A percentile compares a stretch with the other conserved stretches of the same genome.
Evolutionary conservation across 2,888 invertebrate genomes (phyloP).

Genomic region (Caradrina clavipalpis): DNA sequence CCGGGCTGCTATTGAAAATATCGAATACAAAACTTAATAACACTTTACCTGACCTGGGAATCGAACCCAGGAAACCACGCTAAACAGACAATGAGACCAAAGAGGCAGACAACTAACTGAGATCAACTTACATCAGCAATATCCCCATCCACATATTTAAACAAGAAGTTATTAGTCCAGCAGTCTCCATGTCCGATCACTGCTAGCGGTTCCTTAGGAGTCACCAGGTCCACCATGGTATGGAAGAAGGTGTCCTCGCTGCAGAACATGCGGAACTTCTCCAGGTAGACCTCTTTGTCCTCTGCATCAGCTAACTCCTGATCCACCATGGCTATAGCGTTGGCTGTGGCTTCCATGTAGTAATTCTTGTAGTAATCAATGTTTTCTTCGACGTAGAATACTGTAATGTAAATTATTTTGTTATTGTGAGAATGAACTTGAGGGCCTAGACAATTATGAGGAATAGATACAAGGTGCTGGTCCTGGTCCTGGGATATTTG

Average conservation of each 20-base stretch:
- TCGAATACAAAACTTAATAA: too few species aligned
- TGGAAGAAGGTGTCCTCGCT: constrained; percentile 92
- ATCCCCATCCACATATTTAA: constrained; percentile 90
- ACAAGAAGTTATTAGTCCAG: constrained; percentile 94
- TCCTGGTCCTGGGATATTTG: too few species aligned
- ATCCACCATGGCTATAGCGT: constrained; percentile 92
- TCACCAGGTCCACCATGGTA: constrained; percentile 92
- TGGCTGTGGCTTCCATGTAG: constrained; percentile 92
- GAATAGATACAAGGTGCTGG: too few species aligned
- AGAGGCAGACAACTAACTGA: background rate
- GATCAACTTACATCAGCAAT: constrained; percentile 87
- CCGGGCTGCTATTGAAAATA: too few species aligned
- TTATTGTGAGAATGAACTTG: background rate
- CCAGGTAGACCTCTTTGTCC: constrained; percentile 89
- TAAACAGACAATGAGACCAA: too few species aligned
- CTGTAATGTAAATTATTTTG: constrained; percentile 70
- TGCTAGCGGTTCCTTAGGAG: constrained; percentile 92
- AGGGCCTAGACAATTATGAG: too few species aligned
- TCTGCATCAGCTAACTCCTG: constrained; percentile 80
- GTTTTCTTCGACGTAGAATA: constrained; percentile 92
- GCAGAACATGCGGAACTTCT: constrained; percentile 91
- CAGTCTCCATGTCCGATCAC: constrained; percentile 94
- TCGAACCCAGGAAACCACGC: too few species aligned
- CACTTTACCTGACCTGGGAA: too few species aligned
- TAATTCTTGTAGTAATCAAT: constrained; percentile 93